Evolutionary conservation across 2,888 invertebrate genomes (phyloP).

Genomic region (Cremastobaeus sp.): DNA sequence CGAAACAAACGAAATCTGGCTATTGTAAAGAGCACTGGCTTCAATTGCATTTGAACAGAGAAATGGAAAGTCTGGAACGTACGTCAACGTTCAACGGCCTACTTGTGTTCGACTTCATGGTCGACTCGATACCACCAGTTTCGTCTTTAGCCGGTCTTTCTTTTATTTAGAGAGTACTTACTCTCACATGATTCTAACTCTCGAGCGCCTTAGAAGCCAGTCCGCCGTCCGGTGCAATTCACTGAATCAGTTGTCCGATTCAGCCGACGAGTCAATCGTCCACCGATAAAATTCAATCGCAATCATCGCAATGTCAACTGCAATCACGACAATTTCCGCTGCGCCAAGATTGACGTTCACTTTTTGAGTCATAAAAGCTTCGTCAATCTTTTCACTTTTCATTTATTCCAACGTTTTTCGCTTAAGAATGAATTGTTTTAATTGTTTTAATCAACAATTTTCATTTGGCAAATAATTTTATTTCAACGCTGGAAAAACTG

Average conservation of each 20-base stretch:
- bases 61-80: slow-evolving; percentile 59
- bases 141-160: slow-evolving; percentile 61
- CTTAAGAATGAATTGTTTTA: too few relatives aligned
- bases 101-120: slow-evolving; percentile 57
- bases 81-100: slow-evolving; percentile 60
- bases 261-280: too few relatives aligned
- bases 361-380: too few relatives aligned
- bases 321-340: too few relatives aligned
- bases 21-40: slow-evolving; percentile 34
- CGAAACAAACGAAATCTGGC: slow-evolving; percentile 4
- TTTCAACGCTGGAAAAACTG: too few relatives aligned
- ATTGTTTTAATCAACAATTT: too few relatives aligned
- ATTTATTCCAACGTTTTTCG: too few relatives aligned
- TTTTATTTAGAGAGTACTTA: slow-evolving; percentile 58
- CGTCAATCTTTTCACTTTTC: too few relatives aligned
- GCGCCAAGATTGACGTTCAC: too few relatives aligned
- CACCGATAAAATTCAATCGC: too few relatives aligned
- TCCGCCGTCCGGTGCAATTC: slow-evolving; percentile 11
- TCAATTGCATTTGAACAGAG: slow-evolving; percentile 56
- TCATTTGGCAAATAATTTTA: too few relatives aligned
- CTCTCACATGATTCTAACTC: slow-evolving; percentile 52
- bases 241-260: slow-evolving; percentile 39
- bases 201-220: slow-evolving; percentile 24
- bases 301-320: too few relatives aligned
- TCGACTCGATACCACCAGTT: slow-evolving; percentile 59